Percentiles rank a stretch among this genome's conserved stretches.
Evolutionary conservation across 2,113 vertebrate genomes (phyloP).

Genomic region (Aptenodytes forsteri): DNA sequence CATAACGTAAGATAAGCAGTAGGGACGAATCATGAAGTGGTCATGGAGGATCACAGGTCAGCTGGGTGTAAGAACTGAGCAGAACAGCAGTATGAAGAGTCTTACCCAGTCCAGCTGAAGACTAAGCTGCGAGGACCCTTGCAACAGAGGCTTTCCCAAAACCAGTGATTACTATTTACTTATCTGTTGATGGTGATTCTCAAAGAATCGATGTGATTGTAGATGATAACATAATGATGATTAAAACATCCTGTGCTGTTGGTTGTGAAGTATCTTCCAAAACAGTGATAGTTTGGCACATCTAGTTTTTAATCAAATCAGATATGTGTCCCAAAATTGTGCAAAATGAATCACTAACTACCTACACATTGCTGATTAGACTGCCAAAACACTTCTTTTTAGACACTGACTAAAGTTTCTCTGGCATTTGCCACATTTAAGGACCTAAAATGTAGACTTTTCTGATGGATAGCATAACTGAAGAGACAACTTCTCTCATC

Average conservation of each 20-base stretch:
- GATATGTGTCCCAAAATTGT: not conserved
- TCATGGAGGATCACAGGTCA: rapidly evolving
- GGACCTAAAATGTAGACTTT: not conserved
- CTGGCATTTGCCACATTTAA: not conserved
- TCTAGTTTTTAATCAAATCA: not conserved
- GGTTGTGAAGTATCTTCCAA: not conserved
- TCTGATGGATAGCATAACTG: not conserved
- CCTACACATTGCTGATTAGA: not conserved
- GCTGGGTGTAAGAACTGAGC: not conserved
- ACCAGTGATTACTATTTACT: not conserved
- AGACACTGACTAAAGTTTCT: not conserved
- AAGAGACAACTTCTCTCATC: not conserved
- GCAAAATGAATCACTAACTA: not conserved
- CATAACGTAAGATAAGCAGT: not conserved
- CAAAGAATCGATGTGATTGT: not conserved
- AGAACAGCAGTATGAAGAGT: not conserved
- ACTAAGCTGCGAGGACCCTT: not conserved
- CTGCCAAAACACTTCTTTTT: not conserved
- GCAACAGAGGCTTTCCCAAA: not conserved
- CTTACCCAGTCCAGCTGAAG: not conserved
- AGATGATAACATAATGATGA: not conserved
- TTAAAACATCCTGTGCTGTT: not conserved
- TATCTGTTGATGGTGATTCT: not conserved
- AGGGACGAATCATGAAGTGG: not conserved
- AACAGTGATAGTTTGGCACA: not conserved